A percentile compares a stretch with the other conserved stretches of the same genome.
phyloP scores from a whole-genome alignment of 2,888 invertebrate species.

The Caenorhabditis plicata region DNA sequence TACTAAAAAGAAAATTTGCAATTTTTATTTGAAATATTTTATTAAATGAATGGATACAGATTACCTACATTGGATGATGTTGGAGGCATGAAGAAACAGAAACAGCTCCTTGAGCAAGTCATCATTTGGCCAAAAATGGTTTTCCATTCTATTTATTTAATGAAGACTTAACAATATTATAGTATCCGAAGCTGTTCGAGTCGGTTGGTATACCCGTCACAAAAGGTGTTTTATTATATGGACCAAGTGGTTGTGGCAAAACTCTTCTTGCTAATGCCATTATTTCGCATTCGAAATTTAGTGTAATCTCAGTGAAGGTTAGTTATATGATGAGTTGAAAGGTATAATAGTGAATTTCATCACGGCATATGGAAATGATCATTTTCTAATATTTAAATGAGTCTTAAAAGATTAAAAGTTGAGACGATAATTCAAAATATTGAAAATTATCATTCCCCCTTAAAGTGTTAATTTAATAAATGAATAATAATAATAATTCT shows the following conservation, averaged over 20 bases:
- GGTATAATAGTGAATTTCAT: no score
- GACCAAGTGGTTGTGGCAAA: conserved; percentile 60
- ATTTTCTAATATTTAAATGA: no score
- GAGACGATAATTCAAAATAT: no score
- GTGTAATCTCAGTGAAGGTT: conserved; percentile 55
- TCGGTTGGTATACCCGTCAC: conserved; percentile 51
- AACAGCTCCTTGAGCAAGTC: conserved; percentile 51
- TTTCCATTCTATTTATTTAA: neutral
- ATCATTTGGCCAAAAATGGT: conserved; percentile 61
- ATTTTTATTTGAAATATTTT: neutral
- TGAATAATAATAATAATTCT: neutral
- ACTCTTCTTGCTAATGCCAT: conserved; percentile 56
- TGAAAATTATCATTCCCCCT: no score
- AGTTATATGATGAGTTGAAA: neutral
- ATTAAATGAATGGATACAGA: conserved; percentile 5
- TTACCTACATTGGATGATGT: conserved; percentile 41
- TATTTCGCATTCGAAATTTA: conserved; percentile 46
- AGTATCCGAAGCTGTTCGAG: conserved; percentile 54
- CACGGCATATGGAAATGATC: no score
- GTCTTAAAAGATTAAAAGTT: no score
- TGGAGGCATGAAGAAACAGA: conserved; percentile 54
- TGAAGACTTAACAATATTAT: conserved; percentile 5
- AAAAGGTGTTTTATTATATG: conserved; percentile 57
- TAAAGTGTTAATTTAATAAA: neutral
- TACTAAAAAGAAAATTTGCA: neutral